Percentiles rank a stretch among this genome's conserved stretches.
Conservation (phyloP, 1,140 invertebrate genomes). For the silkworm (Bombyx mori) region DNA sequence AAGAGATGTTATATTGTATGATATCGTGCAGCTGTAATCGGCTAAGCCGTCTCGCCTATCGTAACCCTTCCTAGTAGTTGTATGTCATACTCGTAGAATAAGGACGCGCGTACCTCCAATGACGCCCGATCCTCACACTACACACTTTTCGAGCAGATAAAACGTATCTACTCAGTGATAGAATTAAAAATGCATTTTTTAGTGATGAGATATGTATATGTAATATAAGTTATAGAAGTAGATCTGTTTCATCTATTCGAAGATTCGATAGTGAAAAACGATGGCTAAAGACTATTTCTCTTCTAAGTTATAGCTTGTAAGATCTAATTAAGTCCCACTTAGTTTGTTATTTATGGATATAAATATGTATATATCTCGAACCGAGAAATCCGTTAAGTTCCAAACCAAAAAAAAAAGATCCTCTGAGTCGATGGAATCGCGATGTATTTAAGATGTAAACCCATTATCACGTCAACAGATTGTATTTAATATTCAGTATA, state of each 20-base stretch:
- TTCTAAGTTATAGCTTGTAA: slow-evolving; percentile 47
- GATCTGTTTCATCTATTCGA: slow-evolving; percentile 71
- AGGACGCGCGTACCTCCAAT: background rate
- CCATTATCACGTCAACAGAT: slow-evolving; percentile 23
- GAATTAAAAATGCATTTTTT: slow-evolving; percentile 66
- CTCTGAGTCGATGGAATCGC: slow-evolving; percentile 49
- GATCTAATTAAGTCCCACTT: slow-evolving; percentile 57
- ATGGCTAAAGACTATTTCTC: slow-evolving; percentile 67
- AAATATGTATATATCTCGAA: slow-evolving; percentile 58
- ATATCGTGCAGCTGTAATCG: slow-evolving; percentile 64
- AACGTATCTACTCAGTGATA: slow-evolving; percentile 68
- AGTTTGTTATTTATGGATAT: slow-evolving; percentile 65
- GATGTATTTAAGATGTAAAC: slow-evolving; percentile 28
- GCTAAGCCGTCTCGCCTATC: slow-evolving; percentile 58
- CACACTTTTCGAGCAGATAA: slow-evolving; percentile 35
- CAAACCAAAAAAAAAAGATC: slow-evolving; percentile 61
- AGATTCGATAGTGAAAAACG: slow-evolving; percentile 63
- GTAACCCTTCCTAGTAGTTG: slow-evolving; percentile 65
- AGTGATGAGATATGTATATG: slow-evolving; percentile 62
- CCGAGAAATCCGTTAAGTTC: slow-evolving; percentile 55
- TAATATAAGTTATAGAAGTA: slow-evolving; percentile 56
- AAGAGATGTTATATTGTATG: slow-evolving; percentile 64
- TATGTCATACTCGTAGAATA: slow-evolving; percentile 30
- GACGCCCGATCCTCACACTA: too few species aligned
- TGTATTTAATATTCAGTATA: slow-evolving; percentile 45